Conservation (phyloP, 1,140 invertebrate species). For the Drosophila ficusphila region DNA sequence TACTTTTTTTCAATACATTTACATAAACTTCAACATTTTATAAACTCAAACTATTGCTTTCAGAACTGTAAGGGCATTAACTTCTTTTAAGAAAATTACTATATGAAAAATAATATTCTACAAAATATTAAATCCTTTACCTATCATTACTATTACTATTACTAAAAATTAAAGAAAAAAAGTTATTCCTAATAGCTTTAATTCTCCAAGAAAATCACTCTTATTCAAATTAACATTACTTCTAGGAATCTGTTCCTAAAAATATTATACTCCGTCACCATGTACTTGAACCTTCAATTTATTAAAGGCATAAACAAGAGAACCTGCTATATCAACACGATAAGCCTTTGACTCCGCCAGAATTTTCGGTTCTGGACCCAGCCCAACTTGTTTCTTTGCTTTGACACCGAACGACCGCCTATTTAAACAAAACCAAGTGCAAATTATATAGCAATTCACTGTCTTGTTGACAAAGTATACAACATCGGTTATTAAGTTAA, state of each 20-base stretch:
- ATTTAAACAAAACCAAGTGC: conserved; percentile 41
- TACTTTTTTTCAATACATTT: too few species aligned
- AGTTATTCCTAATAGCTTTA: too few species aligned
- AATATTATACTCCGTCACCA: not conserved
- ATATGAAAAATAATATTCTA: too few species aligned
- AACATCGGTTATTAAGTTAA: conserved; percentile 28
- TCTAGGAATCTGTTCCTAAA: not conserved
- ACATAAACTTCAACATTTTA: too few species aligned
- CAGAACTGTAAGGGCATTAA: too few species aligned
- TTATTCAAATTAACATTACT: not conserved
- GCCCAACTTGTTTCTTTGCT: conserved; percentile 16
- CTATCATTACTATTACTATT: too few species aligned
- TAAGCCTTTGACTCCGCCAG: not conserved
- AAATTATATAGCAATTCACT: conserved; percentile 33
- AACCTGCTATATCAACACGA: not conserved
- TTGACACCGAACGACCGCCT: conserved; percentile 10
- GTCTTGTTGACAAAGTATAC: conserved; percentile 25
- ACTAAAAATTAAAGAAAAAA: too few species aligned
- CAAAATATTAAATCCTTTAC: too few species aligned
- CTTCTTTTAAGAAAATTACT: too few species aligned
- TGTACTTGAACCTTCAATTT: conserved; percentile 8
- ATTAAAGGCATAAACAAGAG: not conserved
- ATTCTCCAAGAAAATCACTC: too few species aligned
- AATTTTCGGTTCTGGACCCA: not conserved
- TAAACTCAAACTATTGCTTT: too few species aligned